Conservation (phyloP, 1,140 invertebrate genomes). For the Centruroides vittatus region DNA sequence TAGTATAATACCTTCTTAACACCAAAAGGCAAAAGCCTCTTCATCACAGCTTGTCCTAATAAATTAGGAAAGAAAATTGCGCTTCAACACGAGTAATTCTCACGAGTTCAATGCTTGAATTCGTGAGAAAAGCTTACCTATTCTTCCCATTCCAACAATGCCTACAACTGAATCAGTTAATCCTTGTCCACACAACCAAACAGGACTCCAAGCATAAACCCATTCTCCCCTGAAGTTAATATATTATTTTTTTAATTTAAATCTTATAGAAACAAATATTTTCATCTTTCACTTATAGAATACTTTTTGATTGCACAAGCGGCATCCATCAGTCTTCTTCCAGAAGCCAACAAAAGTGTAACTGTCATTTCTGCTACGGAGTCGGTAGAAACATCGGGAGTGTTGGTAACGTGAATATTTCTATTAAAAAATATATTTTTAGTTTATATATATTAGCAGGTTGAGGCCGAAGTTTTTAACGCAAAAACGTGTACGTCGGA, state of each 20-base stretch:
- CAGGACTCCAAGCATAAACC: conserved; percentile 17
- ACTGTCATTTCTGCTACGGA: conserved; percentile 20
- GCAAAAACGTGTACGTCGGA: too few relatives aligned
- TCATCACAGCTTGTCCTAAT: conserved; percentile 28
- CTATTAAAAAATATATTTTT: conserved; percentile 2
- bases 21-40: conserved; percentile 25
- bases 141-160: conserved; percentile 44
- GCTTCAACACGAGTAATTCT: too few relatives aligned
- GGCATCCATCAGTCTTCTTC: conserved; percentile 16
- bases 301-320: conserved; percentile 16
- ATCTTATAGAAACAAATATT: too few relatives aligned
- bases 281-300: not conserved
- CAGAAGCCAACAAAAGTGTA: conserved; percentile 14
- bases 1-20: conserved; percentile 25
- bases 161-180: conserved; percentile 15
- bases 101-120: too few relatives aligned
- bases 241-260: not conserved
- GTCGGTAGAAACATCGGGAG: conserved; percentile 19
- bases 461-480: too few relatives aligned
- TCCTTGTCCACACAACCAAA: conserved; percentile 18
- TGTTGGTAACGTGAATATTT: conserved; percentile 17
- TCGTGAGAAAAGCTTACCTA: conserved; percentile 23
- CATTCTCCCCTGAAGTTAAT: conserved; percentile 13
- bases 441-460: not conserved
- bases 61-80: not conserved